Evolutionary conservation across 2,888 invertebrate genomes (phyloP), one percentile per base, ranked within the genome.

Genomic region (Trachelus stipa): DNA sequence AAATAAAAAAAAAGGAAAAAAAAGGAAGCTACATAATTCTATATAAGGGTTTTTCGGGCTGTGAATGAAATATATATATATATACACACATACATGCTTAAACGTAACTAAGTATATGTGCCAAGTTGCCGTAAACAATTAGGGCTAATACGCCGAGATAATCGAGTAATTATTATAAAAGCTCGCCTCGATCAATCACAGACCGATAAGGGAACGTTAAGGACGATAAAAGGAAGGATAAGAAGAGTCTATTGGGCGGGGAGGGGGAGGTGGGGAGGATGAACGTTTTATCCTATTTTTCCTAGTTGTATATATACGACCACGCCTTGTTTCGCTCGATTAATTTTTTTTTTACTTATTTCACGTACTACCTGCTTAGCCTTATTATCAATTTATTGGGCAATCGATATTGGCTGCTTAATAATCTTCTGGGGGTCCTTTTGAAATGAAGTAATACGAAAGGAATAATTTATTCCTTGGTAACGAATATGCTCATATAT

Each of bases 131-230:
- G 83, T 81, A 84, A 86, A 85, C 86, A 85, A 87, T 88, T 87
- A 86, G 83, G 84, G 81, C 84, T 86, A 87, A 87, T 89, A 87
- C 81, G 80, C 80, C 40, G 40, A 79, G 84, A 85, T 87, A 85
- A 87, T 88, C 85, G 86, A 85, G 87, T 86, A 90, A 91, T 91
- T 89, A 90, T 88, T 89, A 86, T 91, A 89, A 91, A 88, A 90
- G 90, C 90, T 80, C 79, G 71, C 79, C 80, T 84, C 88, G 87
- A 91, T 90, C 90, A 90, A 90, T 90, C 90, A 90, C 88, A 77
- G 78, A 78, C 78, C 83, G 88, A 88, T 88, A 88, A 87, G 84
- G 75, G 40, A 40, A 40, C 40, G 40, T 40, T 40, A 40, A 40
- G 40, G 40, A 40, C 40, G 40, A 40, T 40, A 15, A 40, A 40